Conservation (phyloP, 2,113 vertebrate genomes). For the Odobenus rosmarus region DNA sequence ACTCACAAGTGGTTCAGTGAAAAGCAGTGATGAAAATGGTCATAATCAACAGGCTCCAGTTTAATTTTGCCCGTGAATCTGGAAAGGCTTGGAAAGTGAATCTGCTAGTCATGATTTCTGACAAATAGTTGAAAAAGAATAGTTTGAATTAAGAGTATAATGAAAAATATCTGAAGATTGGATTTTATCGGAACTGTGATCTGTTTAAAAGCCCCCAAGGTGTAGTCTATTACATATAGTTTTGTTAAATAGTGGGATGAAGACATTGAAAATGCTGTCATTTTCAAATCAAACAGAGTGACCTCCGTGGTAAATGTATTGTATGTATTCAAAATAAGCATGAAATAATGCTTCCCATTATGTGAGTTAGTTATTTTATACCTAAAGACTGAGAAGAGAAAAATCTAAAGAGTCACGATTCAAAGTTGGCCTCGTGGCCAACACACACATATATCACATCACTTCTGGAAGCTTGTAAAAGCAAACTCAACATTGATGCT, state of each 20-base stretch:
- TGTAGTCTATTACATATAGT: constrained; percentile 21
- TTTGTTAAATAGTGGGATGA: constrained; percentile 36
- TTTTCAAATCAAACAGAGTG: constrained; percentile 44
- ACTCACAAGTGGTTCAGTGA: constrained; percentile 47
- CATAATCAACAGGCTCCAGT: neutral
- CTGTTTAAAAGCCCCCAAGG: neutral
- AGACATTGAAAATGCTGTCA: constrained; percentile 6
- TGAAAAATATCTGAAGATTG: constrained; percentile 36
- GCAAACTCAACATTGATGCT: constrained; percentile 43
- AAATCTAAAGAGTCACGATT: neutral
- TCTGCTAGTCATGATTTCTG: constrained; percentile 15
- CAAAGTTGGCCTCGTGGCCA: neutral
- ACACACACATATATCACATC: neutral
- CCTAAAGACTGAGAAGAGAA: constrained; percentile 38
- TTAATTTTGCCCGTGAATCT: constrained; percentile 48
- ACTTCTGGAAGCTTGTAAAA: constrained; percentile 33
- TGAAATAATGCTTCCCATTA: constrained; percentile 29
- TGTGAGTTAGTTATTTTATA: constrained; percentile 43
- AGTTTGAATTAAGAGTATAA: constrained; percentile 36
- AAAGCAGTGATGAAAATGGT: constrained; percentile 50
- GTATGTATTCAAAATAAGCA: neutral
- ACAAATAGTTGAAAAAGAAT: constrained; percentile 28
- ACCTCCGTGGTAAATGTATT: neutral
- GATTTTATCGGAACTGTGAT: neutral
- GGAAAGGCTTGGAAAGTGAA: constrained; percentile 30